These are phyloP conservation scores for Apus apus DNA, from an alignment of 2,113 vertebrate genomes.

Conservation along the genomic window DNA sequence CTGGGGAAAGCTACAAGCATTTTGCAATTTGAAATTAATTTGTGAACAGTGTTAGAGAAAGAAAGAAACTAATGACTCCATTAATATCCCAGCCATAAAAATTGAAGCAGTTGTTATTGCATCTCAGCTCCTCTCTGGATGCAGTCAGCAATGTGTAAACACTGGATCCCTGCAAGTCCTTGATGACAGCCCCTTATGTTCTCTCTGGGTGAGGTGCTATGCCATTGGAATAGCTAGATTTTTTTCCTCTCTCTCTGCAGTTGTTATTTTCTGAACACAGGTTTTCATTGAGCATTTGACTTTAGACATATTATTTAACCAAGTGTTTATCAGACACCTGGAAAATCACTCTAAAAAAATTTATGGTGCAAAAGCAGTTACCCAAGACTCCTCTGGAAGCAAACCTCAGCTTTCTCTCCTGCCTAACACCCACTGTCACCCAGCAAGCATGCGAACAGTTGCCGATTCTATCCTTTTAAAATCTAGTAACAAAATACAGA, in stretches of 20 bases:
- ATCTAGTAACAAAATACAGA: not conserved
- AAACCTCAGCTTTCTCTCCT: not conserved
- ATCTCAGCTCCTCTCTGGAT: not conserved
- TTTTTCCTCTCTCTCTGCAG: not conserved
- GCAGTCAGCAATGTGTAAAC: not conserved
- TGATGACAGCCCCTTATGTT: not conserved
- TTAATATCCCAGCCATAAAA: not conserved
- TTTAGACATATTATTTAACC: conserved; percentile 21
- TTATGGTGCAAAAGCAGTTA: conserved; percentile 63
- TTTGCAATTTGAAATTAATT: not conserved
- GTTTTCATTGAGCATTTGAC: conserved; percentile 19
- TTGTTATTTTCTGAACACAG: not conserved
- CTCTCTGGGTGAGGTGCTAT: not conserved
- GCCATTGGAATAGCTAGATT: not conserved
- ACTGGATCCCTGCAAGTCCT: not conserved
- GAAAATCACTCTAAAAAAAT: conserved; percentile 34
- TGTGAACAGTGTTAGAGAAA: not conserved
- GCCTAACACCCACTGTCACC: not conserved
- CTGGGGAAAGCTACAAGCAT: not conserved
- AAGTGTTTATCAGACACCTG: conserved; percentile 60
- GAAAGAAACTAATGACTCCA: not conserved
- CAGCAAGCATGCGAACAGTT: not conserved
- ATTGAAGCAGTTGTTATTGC: not conserved
- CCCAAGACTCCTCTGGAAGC: conserved; percentile 26
- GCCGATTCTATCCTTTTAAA: not conserved